These are phyloP conservation scores for Neodontobutis hainanensis DNA, from an alignment of 2,113 vertebrate species.

Conservation along the genomic window DNA sequence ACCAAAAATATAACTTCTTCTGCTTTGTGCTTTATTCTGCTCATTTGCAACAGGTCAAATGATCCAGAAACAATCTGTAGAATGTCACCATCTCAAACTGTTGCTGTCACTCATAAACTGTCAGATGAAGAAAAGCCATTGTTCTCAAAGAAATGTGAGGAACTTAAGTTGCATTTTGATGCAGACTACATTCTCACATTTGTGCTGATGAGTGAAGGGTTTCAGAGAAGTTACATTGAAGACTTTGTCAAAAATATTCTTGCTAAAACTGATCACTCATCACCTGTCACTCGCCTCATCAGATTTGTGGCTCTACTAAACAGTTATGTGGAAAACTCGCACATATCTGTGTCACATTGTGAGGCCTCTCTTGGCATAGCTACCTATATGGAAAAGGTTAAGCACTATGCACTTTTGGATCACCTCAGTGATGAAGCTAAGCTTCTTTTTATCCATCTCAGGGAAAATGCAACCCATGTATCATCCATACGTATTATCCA, in stretches of 20 bases:
- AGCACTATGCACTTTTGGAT: constrained; percentile 63
- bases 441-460: constrained; percentile 75
- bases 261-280: constrained; percentile 53
- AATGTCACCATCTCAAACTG: constrained; percentile 43
- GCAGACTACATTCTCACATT: constrained; percentile 76
- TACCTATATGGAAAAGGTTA: constrained; percentile 9
- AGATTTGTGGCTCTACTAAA: constrained; percentile 75
- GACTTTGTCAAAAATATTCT: constrained; percentile 70
- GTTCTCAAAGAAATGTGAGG: constrained; percentile 59
- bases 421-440: constrained; percentile 66
- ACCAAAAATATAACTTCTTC: constrained; percentile 48
- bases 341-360: constrained; percentile 77
- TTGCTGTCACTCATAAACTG: constrained; percentile 77
- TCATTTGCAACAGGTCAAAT: constrained; percentile 75
- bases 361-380: constrained; percentile 70
- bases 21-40: constrained; percentile 74
- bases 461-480: constrained; percentile 61
- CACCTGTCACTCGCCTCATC: constrained; percentile 60
- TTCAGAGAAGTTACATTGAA: constrained; percentile 39
- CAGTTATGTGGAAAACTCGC: constrained; percentile 65
- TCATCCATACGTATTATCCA: constrained; percentile 72
- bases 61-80: constrained; percentile 65
- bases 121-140: constrained; percentile 47
- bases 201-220: constrained; percentile 78
- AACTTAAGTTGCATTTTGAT: constrained; percentile 30